Evolutionary conservation across 2,888 invertebrate genomes (phyloP).

Genomic region (Acronicta aceris): DNA sequence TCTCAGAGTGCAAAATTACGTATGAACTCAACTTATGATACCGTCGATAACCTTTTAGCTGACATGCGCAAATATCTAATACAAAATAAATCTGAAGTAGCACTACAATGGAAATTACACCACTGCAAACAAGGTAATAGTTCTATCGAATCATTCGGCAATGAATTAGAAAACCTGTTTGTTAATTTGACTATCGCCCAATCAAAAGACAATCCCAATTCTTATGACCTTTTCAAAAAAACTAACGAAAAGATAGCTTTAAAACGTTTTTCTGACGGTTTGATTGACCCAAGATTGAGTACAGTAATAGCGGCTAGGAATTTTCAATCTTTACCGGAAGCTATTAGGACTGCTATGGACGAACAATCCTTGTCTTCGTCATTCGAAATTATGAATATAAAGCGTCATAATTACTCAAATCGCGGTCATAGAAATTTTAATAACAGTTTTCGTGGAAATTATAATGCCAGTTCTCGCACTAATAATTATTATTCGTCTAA

Average conservation of each 20-base stretch:
- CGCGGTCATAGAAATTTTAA: no score
- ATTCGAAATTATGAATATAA: no score
- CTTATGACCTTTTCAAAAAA: conserved; percentile 6
- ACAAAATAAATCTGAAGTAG: conserved; percentile 3
- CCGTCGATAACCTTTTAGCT: neutral
- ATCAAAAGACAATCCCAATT: conserved; percentile 6
- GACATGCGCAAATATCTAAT: conserved; percentile 15
- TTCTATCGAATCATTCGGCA: conserved; percentile 9
- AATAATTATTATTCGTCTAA: no score
- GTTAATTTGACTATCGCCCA: conserved; percentile 12
- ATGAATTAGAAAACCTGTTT: conserved; percentile 12
- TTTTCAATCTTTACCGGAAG: no score
- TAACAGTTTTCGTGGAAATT: no score
- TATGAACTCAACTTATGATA: conserved; percentile 4
- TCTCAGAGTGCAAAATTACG: conserved; percentile 8
- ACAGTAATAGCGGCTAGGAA: no score
- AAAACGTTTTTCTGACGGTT: no score
- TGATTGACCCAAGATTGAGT: no score
- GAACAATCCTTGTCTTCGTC: no score
- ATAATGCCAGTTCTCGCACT: no score
- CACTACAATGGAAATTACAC: conserved; percentile 10
- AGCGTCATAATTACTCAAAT: no score
- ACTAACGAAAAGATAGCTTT: conserved; percentile 11
- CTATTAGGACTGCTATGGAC: no score
- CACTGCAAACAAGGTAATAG: conserved; percentile 2